A percentile compares a stretch with the other conserved stretches of the same genome.
Conservation (phyloP, 1,140 invertebrate species). For the Yoshiicerus persimilis region DNA sequence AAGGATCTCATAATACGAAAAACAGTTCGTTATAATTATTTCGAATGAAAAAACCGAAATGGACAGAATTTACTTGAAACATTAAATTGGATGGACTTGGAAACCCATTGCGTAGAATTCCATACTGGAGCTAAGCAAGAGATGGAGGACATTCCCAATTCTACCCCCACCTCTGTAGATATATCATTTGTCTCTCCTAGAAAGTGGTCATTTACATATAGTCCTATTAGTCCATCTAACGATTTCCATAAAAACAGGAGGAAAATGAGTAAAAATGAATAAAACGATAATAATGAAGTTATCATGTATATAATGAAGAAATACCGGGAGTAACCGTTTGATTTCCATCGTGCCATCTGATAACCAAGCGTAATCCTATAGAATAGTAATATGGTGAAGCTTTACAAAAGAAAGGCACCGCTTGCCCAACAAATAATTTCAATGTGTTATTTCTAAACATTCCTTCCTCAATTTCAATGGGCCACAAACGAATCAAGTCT, state of each 20-base stretch:
- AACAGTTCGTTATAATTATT: background rate
- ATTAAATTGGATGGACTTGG: background rate
- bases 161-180: background rate
- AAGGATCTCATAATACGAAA: background rate
- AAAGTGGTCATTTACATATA: too few relatives aligned
- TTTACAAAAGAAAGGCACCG: background rate
- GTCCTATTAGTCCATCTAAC: too few relatives aligned
- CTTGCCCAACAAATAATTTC: background rate
- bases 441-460: background rate
- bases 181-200: background rate
- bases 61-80: background rate
- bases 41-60: too few relatives aligned
- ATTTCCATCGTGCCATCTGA: background rate
- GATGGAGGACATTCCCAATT: background rate
- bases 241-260: too few relatives aligned
- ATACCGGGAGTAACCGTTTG: background rate
- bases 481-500: background rate
- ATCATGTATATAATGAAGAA: background rate
- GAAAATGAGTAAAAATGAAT: too few relatives aligned
- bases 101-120: slow-evolving; percentile 38
- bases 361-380: background rate
- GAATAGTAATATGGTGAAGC: background rate
- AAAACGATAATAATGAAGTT: too few relatives aligned
- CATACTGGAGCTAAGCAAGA: slow-evolving; percentile 41
- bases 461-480: background rate